These are phyloP conservation scores for Syndactyla subalaris DNA, from an alignment of 2,797 vertebrate species.

Conservation along the genomic window DNA sequence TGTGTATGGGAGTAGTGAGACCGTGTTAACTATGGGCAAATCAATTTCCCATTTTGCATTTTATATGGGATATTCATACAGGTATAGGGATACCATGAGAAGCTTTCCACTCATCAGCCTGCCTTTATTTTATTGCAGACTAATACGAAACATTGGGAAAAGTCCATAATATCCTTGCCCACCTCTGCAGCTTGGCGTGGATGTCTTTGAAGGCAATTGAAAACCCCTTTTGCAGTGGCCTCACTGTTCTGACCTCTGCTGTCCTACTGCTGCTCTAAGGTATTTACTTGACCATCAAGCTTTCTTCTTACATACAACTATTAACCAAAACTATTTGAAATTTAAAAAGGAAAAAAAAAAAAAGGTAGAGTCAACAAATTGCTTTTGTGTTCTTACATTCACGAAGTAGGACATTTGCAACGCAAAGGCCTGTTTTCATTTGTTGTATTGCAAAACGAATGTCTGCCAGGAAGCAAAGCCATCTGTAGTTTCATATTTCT, in stretches of 20 bases:
- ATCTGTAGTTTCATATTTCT: constrained; percentile 6
- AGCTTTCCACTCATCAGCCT: neutral
- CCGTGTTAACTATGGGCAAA: neutral
- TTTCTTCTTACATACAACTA: neutral
- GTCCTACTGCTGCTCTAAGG: neutral
- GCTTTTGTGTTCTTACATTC: neutral
- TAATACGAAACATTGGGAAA: neutral
- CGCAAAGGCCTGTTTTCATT: neutral
- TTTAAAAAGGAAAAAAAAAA: neutral
- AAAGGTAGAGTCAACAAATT: neutral
- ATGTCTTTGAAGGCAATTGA: accelerated
- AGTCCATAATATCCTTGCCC: neutral
- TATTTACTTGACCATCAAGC: neutral
- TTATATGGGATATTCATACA: neutral
- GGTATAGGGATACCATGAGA: neutral
- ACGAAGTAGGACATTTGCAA: neutral
- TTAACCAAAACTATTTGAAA: neutral
- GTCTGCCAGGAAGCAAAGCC: neutral
- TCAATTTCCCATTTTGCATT: neutral
- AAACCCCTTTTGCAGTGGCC: neutral
- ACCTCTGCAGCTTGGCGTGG: neutral
- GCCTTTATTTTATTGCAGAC: neutral
- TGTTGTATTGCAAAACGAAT: neutral
- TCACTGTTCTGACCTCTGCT: neutral
- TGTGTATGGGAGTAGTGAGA: neutral